phyloP scores from a whole-genome alignment of 2,888 invertebrate species.

The Octonoba sinensis region DNA sequence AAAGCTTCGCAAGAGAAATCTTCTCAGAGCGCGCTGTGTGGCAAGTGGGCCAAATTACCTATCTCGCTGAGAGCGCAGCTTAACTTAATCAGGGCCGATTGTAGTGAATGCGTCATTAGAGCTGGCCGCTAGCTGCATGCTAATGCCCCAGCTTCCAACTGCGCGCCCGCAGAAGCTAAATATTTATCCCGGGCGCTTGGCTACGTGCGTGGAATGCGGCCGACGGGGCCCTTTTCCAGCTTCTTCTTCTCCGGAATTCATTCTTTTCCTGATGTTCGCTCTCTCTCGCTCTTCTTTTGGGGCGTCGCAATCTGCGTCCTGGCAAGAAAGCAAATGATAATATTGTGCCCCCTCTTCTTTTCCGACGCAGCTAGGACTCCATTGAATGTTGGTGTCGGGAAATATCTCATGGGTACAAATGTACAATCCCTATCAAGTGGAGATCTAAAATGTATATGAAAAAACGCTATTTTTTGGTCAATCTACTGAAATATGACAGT shows the following conservation, averaged over 20 bases:
- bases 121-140: constrained; percentile 44
- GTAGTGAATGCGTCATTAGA: constrained; percentile 63
- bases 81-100: constrained; percentile 65
- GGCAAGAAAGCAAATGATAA: neutral
- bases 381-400: neutral
- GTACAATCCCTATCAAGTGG: too few relatives aligned
- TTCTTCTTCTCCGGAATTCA: neutral
- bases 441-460: too few relatives aligned
- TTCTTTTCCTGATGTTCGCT: constrained; percentile 3
- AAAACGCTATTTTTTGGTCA: too few relatives aligned
- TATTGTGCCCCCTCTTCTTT: neutral
- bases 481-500: too few relatives aligned
- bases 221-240: neutral
- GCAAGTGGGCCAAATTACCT: constrained; percentile 42
- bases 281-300: constrained; percentile 5
- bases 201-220: constrained; percentile 52
- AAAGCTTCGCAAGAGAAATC: too few relatives aligned
- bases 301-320: constrained; percentile 37
- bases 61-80: constrained; percentile 43
- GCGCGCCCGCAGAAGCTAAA: constrained; percentile 50
- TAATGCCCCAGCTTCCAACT: constrained; percentile 27
- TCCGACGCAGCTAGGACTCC: neutral
- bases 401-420: neutral
- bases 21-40: neutral
- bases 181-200: constrained; percentile 58